Conservation (phyloP, 2,888 invertebrate genomes). For the Ecdyonurus torrentis region DNA sequence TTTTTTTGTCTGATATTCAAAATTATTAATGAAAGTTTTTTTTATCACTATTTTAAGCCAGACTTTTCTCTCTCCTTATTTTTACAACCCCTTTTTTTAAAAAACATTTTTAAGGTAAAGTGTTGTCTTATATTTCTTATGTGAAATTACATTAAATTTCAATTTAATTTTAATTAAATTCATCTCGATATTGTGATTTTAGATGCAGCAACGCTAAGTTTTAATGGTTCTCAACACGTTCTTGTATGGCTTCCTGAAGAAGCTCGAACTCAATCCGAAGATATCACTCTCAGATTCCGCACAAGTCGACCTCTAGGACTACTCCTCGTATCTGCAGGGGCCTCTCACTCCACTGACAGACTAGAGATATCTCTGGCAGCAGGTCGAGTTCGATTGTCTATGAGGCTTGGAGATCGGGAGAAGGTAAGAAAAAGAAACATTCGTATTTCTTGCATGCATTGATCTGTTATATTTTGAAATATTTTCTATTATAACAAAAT, state of each 20-base stretch:
- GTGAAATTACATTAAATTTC: too few relatives aligned
- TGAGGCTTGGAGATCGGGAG: conserved; percentile 67
- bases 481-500: not conserved
- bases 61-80: too few relatives aligned
- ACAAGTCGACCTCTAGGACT: conserved; percentile 64
- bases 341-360: conserved; percentile 66
- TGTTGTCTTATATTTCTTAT: too few relatives aligned
- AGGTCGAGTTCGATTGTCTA: conserved; percentile 63
- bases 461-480: not conserved
- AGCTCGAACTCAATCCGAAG: conserved; percentile 71
- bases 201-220: conserved; percentile 74
- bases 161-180: too few relatives aligned
- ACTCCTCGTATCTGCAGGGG: conserved; percentile 32
- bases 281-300: conserved; percentile 68
- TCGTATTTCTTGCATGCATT: too few relatives aligned
- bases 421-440: conserved; percentile 39
- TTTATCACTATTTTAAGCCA: too few relatives aligned
- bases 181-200: conserved; percentile 16
- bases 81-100: too few relatives aligned
- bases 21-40: too few relatives aligned
- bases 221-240: conserved; percentile 82
- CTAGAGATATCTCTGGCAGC: conserved; percentile 73
- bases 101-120: too few relatives aligned
- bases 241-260: conserved; percentile 55
- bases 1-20: too few relatives aligned